Evolutionary conservation across 2,113 vertebrate species (phyloP).

Genomic region (Okapia johnstoni): DNA sequence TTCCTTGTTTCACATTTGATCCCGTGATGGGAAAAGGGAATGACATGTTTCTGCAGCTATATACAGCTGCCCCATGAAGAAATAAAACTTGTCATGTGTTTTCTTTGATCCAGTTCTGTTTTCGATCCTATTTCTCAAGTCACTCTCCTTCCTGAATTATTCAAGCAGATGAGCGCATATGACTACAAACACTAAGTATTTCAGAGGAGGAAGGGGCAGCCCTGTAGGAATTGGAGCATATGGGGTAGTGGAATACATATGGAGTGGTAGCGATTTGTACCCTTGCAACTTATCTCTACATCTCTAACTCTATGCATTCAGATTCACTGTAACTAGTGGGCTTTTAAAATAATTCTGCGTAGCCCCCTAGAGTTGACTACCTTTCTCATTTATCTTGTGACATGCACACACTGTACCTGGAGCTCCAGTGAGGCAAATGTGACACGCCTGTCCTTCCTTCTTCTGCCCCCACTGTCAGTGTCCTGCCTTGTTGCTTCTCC

Average conservation of each 20-base stretch:
- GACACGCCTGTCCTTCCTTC: no score
- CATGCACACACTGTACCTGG: neutral
- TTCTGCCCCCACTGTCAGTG: neutral
- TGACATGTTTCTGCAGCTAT: conserved; percentile 30
- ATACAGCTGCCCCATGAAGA: conserved; percentile 34
- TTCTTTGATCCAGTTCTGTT: conserved; percentile 10
- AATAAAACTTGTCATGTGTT: neutral
- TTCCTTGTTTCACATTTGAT: conserved; percentile 25
- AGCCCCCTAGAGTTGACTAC: neutral
- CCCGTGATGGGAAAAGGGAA: neutral
- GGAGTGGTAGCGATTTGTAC: neutral
- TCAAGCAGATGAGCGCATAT: conserved; percentile 4
- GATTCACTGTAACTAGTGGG: neutral
- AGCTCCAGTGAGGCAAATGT: neutral
- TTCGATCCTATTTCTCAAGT: neutral
- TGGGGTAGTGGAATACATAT: neutral
- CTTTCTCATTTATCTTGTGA: neutral
- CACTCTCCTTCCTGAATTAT: neutral
- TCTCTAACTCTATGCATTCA: neutral
- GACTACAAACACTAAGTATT: neutral
- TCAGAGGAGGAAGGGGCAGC: neutral
- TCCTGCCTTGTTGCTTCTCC: neutral
- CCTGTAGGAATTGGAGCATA: neutral
- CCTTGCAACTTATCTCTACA: neutral
- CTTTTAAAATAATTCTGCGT: neutral